phyloP scores from a whole-genome alignment of 2,797 vertebrate species.

The Trematomus bernacchii region DNA sequence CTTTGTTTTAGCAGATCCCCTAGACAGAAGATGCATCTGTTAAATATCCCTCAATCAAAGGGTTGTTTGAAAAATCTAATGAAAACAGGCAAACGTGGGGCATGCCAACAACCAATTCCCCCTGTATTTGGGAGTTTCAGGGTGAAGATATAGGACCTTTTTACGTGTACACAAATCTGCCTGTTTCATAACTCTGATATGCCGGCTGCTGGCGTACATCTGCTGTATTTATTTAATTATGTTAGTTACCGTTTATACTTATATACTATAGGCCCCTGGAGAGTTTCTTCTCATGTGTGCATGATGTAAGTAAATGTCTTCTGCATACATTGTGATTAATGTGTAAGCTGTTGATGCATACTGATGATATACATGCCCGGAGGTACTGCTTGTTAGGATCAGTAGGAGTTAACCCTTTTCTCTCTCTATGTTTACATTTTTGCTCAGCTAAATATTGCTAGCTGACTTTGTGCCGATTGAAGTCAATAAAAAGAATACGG shows the following conservation, averaged over 20 bases:
- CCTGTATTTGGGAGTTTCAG: conserved; percentile 17
- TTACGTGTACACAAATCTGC: conserved; percentile 25
- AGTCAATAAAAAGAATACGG: background rate
- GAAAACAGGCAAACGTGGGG: background rate
- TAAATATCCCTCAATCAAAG: conserved; percentile 30
- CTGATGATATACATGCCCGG: conserved; percentile 3
- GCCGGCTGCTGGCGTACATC: background rate
- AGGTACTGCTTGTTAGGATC: background rate
- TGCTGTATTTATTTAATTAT: background rate
- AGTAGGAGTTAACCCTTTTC: background rate
- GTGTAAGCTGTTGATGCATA: conserved; percentile 15
- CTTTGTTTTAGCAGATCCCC: conserved; percentile 42
- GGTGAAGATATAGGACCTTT: conserved; percentile 15
- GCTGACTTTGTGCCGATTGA: conserved; percentile 11
- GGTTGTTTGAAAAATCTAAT: conserved; percentile 10
- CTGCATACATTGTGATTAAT: conserved; percentile 9
- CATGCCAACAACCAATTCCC: conserved; percentile 28
- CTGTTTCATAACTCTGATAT: conserved; percentile 26
- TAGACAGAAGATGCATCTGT: conserved; percentile 33
- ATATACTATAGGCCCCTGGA: background rate
- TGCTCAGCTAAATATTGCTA: background rate
- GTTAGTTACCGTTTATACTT: background rate
- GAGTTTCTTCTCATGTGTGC: background rate
- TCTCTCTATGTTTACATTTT: background rate
- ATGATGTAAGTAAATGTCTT: conserved; percentile 21